Base-by-base conservation (phyloP, 2,888 invertebrate genomes). In the Acleris sparsana region DNA sequence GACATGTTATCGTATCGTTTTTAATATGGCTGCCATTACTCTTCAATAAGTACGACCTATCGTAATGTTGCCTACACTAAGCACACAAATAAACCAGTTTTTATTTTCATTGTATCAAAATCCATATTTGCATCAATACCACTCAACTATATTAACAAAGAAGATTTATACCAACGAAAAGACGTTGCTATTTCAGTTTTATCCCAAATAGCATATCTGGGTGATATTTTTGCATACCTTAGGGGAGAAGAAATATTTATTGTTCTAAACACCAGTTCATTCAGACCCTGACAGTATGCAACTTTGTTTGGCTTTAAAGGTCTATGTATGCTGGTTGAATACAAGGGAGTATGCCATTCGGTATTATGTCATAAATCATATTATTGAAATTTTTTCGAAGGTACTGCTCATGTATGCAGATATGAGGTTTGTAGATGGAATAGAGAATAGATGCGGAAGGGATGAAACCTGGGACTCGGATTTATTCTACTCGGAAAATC, bases 201-300 rank as follows among this genome's bases (percentile, higher is more conserved):
- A 85, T 85, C 78, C 81, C 78, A 73, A 77, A 80, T 74, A 78
- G 82, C 80, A 84, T 89, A 85, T 85, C 83, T 83, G 75, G 74
- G 81, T 81, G 81, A 86, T 89, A 89, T 90, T 90, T 90, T 89
- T 90, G 88, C 90, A 89, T 90, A 90, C 83, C 86, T 83, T 79
- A 74, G 82, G 87, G 86, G 89, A 80, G 74, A 72, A 76, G 75
- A 78, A 80, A 87, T 84, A 88, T 85, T 85, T 87, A 87, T 88
- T 83, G 80, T 77, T 74, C 75, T 70, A 71, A 63, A 69, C 63
- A 70, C 89, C 83, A 85, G 48, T 22, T 0, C 73, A 68, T 13
- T 1, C 48, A 70, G 85, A 78, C 78, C 58, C 17, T 65, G 53
- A 57, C 65, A 62, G 39, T 29, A 5, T 53, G 44, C 29, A 55